Base-by-base conservation (phyloP, 2,113 vertebrate species). In the Psilopogon haemacephalus region DNA sequence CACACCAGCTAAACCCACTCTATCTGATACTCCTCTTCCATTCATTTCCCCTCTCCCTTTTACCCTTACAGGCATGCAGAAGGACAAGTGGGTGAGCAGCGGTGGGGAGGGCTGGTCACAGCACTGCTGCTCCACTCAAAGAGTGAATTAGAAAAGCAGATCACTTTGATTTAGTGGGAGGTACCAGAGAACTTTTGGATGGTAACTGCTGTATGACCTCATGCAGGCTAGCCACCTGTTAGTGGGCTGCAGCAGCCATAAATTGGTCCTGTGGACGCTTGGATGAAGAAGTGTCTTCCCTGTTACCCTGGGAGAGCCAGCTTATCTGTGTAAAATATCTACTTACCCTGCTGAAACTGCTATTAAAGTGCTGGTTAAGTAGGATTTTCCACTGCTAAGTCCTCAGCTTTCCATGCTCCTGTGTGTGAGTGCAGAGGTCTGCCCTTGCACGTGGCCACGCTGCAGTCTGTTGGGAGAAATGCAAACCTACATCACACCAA, bases 381-480 rank as follows among this genome's bases (percentile, higher is more conserved):
- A 69, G 12, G 81, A 35, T 46, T 77, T 93, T 88, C 85, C 76
- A 30, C 32, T 46, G 70, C 50, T 37, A 73, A 40, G 40, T 93
- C 62, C 84, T 26, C 30, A 84, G 63, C 32, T 83, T 73, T 63
- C 72, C n/a, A 4, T 30, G 55, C 40, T 85, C n/a, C 28, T 0
- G 0, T 27, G n/a, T 70, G 38, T 0, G n/a, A n/a, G 0, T 56
- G 15, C 15, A 48, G 40, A 79, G 20, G 13, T 54, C 2, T 2
- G 42, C n/a, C 37, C 48, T 32, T 21, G 32, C 35, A 38, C 0
- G 6, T 12, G 42, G 12, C 38, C 20, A 33, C n/a, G 8, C 26
- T 56, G 28, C 28, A 35, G 52, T 8, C 48, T 64, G 16, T 12
- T 37, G 44, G 50, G 70, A 59, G 30, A 74, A 84, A 33, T 4